Percentiles rank a stretch among this genome's conserved stretches.
phyloP scores from a whole-genome alignment of 1,140 invertebrate genomes.

The Batillaria attramentaria region DNA sequence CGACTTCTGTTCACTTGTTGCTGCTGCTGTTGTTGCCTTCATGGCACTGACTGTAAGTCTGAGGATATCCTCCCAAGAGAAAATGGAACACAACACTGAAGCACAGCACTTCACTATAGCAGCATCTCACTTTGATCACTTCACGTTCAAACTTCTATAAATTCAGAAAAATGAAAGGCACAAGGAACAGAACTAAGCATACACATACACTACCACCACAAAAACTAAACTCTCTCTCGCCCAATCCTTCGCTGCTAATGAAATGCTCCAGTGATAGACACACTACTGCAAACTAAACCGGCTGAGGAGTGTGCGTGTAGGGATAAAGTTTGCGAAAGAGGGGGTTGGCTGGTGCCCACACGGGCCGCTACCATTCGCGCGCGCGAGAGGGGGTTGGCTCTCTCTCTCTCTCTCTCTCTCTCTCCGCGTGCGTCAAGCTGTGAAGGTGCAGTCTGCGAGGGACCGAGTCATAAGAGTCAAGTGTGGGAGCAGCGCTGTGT shows the following conservation, averaged over 20 bases:
- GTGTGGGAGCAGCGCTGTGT: neutral
- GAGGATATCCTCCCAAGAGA: neutral
- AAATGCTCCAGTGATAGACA: neutral
- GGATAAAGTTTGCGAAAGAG: neutral
- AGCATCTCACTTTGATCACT: no score
- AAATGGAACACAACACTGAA: no score
- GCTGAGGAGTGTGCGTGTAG: neutral
- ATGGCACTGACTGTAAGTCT: neutral
- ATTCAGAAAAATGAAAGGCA: neutral
- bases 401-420: neutral
- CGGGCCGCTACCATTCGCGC: constrained; percentile 1
- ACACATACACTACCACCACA: neutral
- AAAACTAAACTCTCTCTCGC: neutral
- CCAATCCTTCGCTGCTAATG: neutral
- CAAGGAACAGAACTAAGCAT: neutral
- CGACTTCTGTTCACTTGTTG: neutral
- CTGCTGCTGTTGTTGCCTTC: neutral
- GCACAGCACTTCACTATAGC: no score
- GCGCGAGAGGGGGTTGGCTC: neutral
- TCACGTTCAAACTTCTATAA: no score
- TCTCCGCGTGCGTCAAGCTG: neutral
- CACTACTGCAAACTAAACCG: neutral
- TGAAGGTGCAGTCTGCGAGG: neutral
- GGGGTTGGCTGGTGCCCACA: constrained; percentile 7
- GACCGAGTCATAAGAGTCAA: neutral